Conservation (phyloP, 2,113 vertebrate species). For the Pelvicachromis taeniatus region DNA sequence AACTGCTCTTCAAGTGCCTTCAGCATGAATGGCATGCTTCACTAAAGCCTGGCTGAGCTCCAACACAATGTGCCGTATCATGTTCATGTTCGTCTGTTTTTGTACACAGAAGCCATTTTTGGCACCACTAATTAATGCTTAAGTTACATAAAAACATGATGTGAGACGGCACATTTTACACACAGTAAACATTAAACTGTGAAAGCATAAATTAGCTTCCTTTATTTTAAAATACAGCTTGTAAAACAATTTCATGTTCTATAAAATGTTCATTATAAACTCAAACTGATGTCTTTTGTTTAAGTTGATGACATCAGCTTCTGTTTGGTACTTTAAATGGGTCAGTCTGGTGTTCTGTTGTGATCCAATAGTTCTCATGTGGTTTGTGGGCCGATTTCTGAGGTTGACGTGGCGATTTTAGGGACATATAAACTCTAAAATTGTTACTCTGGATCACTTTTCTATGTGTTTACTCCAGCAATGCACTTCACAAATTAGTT, state of each 20-base stretch:
- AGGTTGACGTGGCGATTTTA: not conserved
- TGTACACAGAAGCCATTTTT: not conserved
- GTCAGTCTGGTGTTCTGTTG: not conserved
- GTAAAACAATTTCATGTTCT: not conserved
- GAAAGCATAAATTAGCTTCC: not conserved
- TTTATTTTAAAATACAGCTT: not conserved
- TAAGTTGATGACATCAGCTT: not conserved
- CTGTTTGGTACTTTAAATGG: not conserved
- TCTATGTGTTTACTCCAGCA: not conserved
- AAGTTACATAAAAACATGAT: not conserved
- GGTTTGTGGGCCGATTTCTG: not conserved
- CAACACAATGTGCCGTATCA: not conserved
- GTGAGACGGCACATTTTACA: not conserved
- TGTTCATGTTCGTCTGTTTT: not conserved
- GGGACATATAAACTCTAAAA: not conserved
- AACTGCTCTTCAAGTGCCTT: not conserved
- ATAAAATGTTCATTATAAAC: not conserved
- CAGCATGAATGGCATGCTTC: not conserved
- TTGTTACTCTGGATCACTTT: not conserved
- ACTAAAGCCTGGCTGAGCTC: not conserved
- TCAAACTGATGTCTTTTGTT: not conserved
- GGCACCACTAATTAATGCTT: not conserved
- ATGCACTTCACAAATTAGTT: not conserved
- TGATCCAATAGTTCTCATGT: not conserved
- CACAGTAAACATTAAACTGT: not conserved